Base-by-base conservation (phyloP, 2,113 vertebrate genomes). In the Cheilinus undulatus region DNA sequence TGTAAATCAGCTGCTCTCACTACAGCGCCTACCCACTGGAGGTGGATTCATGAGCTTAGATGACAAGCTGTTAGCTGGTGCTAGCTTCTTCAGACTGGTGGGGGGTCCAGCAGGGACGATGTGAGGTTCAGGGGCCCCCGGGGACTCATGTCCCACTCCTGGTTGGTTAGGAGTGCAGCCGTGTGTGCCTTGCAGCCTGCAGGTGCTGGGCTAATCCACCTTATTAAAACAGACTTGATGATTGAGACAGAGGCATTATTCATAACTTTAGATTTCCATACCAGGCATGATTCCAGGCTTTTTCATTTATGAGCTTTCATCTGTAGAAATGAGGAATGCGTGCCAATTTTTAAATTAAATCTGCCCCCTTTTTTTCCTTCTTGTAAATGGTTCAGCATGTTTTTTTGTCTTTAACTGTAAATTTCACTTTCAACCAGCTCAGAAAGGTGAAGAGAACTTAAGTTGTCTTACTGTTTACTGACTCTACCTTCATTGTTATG, bases 341-440 rank as follows among this genome's bases (percentile, higher is more conserved):
- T 95, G 97, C 97, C 97, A 98, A 96, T 95, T 97, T 95, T 95
- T 95, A 96, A 98, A 99, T 99, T 97, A 97, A 98, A 96, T 96
- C 94, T 95, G 93, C 93, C 94, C 95, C 93, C 94, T 93, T 97
- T 42, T 96, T 96, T 95, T 92, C 93, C 93, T 94, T 90, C 87
- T 57, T 95, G 94, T 94, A 96, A 96, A 96, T 94, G 95, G 93
- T 94, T 93, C 92, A 91, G 89, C 89, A 84, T 93, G 91, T 89
- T 92, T 92, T 86, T 79, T 90, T 85, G 78, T 88, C 82, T 85
- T 84, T 88, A 80, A 77, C 76, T 89, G 78, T 89, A 81, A 80
- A 90, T 91, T 86, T 78, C 19, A 61, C 54, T 86, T 73, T 82
- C 34, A 48, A 34, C 52, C 60, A 50, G 38, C 51, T 58, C 38